Base-by-base conservation (phyloP, 1,140 invertebrate genomes). In the Notospermus geniculatus region DNA sequence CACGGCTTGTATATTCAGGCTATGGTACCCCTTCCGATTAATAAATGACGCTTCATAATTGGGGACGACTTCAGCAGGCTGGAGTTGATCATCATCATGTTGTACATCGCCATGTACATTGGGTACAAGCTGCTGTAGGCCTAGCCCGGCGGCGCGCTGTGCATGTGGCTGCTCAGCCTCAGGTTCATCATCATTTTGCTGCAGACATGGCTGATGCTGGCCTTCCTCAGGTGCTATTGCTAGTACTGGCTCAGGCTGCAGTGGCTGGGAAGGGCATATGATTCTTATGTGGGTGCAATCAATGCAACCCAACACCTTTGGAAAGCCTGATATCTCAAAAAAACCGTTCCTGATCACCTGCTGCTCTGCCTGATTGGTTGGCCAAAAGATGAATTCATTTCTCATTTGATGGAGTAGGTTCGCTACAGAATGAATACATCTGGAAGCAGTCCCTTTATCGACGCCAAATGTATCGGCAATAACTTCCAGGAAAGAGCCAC, bases 401-500 rank as follows among this genome's bases (percentile, higher is more conserved):
- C 9, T 50, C 4, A 23, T 9, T 5, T 50, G 5, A 50, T 28
- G 7, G 9, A 57, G 11, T n/a, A 36, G 28, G 11, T 60, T n/a
- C 1, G 59, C 54, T 0, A 70, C 63, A 7, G 55, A 19, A 2
- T 13, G 30, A 5, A 67, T 57, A 9, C 59, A 32, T 23, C 60
- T 41, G 17, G 55, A 54, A 0, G 65, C 63, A 19, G 61, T 66
- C 0, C 39, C 23, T 15, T 60, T 62, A 11, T 54, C 62, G n/a
- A 66, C 43, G 17, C 63, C 56, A 25, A 65, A 57, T 9, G 60
- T 68, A 36, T 68, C 62, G 0, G 60, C 60, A 11, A 66, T 61
- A 2, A 66, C 52, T 22, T 58, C 52, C 2, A 66, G 54, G 59
- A 63, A 69, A 27, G 17, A 43, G 5, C 64, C 67, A 36, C 45